Evolutionary conservation across 2,797 vertebrate species (phyloP).

Genomic region (Oreochromis grahami): DNA sequence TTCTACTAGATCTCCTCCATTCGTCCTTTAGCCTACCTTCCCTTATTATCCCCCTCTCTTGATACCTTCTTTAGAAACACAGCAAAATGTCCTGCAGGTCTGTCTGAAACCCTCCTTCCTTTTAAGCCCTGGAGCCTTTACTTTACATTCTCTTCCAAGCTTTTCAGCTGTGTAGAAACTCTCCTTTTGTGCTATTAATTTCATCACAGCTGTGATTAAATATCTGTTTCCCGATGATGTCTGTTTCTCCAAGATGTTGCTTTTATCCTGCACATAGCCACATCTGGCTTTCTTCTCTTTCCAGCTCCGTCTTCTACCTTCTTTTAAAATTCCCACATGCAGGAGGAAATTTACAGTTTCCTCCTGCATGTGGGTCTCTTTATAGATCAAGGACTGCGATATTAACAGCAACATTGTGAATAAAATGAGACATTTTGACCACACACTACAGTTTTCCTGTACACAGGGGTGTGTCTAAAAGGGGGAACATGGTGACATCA

Average conservation of each 20-base stretch:
- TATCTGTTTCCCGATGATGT: not conserved
- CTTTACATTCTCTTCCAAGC: not conserved
- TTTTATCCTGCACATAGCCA: not conserved
- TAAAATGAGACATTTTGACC: not conserved
- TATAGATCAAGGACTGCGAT: not conserved
- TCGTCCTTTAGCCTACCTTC: not conserved
- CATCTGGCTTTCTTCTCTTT: not conserved
- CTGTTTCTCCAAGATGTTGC: not conserved
- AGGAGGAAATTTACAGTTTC: not conserved
- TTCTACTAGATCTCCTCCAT: not conserved
- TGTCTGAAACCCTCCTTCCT: not conserved
- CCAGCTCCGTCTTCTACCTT: not conserved
- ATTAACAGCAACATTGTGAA: not conserved
- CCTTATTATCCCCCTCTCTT: not conserved
- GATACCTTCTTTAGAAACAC: not conserved
- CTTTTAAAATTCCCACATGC: not conserved
- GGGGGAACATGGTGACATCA: not conserved
- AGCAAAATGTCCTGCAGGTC: not conserved
- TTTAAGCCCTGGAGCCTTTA: not conserved
- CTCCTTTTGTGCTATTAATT: not conserved
- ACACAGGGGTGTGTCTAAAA: not conserved
- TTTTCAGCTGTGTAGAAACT: not conserved
- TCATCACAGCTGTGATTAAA: not conserved
- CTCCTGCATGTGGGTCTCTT: not conserved
- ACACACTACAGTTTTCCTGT: not conserved